A percentile compares a stretch with the other conserved stretches of the same genome.
These are phyloP conservation scores for Dendronephthya gigantea DNA, from an alignment of 64 coral and sea anemone species.

Conservation along the genomic window DNA sequence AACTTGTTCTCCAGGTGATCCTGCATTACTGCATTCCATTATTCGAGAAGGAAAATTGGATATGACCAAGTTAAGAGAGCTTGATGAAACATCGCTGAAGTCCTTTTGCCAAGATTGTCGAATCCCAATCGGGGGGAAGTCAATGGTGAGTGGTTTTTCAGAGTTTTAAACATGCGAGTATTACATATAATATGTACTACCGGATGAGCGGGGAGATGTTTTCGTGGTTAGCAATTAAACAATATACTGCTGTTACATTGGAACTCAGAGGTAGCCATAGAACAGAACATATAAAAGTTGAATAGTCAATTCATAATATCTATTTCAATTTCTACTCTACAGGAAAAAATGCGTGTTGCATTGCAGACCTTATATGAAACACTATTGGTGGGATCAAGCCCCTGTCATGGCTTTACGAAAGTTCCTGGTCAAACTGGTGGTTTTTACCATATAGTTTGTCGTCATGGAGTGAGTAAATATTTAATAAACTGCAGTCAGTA, in stretches of 20 bases:
- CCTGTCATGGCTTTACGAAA: conserved; percentile 13
- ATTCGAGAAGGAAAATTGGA: neutral
- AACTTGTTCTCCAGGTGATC: neutral
- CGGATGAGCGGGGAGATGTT: no score
- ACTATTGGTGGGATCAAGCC: neutral
- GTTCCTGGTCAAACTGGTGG: conserved; percentile 7
- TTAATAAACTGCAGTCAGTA: no score
- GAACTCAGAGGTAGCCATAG: no score
- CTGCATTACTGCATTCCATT: neutral
- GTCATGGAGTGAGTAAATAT: no score
- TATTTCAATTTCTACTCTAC: neutral
- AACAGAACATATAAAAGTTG: no score
- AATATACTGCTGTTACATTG: no score
- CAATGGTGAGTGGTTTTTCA: no score
- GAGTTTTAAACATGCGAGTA: no score
- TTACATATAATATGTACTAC: no score
- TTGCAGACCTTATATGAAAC: neutral
- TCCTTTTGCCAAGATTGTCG: neutral
- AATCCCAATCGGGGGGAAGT: neutral
- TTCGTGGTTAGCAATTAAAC: no score
- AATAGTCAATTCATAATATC: no score
- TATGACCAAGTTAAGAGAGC: neutral
- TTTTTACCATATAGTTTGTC: no score
- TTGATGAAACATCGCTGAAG: neutral
- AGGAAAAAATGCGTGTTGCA: neutral